Evolutionary conservation across 2,888 invertebrate genomes (phyloP).

Genomic region (Drosophila dives): DNA sequence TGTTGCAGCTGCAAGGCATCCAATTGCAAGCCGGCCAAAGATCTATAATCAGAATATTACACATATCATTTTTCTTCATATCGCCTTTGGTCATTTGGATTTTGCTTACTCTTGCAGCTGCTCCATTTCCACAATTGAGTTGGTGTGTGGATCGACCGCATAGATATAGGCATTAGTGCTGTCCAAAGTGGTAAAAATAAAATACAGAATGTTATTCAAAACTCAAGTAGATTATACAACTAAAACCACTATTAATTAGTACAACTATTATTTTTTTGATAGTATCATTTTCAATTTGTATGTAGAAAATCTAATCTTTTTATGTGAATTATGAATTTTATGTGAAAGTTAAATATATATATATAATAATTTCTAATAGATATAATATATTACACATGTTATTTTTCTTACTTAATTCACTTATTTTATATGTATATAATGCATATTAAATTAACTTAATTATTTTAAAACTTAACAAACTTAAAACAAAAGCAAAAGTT

Average conservation of each 20-base stretch:
- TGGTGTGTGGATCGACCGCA: constrained; percentile 92
- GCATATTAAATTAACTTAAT: too few relatives aligned
- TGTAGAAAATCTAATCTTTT: not conserved
- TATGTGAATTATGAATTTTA: not conserved
- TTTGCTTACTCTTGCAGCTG: constrained; percentile 89
- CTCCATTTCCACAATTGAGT: constrained; percentile 92
- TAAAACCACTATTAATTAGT: not conserved
- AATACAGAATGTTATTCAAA: not conserved
- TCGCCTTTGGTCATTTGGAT: not conserved
- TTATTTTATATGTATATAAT: too few relatives aligned
- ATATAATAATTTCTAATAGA: not conserved
- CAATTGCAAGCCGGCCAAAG: constrained; percentile 85
- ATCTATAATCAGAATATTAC: constrained; percentile 84
- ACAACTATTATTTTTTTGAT: not conserved
- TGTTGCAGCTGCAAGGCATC: constrained; percentile 68
- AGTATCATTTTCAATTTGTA: not conserved
- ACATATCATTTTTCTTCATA: not conserved
- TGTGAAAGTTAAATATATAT: not conserved
- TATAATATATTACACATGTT: too few relatives aligned
- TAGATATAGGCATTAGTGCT: constrained; percentile 95
- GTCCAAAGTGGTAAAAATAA: constrained; percentile 37
- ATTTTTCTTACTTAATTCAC: too few relatives aligned
- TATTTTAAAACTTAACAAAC: too few relatives aligned
- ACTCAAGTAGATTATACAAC: not conserved
- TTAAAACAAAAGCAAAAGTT: too few relatives aligned